Evolutionary conservation across 2,113 vertebrate genomes (phyloP), one percentile per base, ranked within the genome.

Genomic region (Hystrix brachyura): DNA sequence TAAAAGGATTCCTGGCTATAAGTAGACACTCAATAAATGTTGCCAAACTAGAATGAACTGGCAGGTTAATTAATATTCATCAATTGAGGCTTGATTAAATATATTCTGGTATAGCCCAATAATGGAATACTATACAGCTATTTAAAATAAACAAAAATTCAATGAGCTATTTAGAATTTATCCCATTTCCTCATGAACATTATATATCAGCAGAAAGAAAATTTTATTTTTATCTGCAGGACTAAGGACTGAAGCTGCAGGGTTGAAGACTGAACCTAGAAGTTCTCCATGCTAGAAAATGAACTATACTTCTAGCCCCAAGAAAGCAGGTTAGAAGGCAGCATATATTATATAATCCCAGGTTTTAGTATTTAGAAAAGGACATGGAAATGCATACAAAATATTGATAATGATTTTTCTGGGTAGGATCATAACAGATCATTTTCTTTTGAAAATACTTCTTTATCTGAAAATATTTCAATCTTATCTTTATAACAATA

Each of bases 81-180:
- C 25, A 79, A 65, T 34, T 62, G 29, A 79, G n/a, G 10, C 18
- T 92, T 90, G 13, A 64, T 76, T 60, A 60, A 86, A 81, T 55
- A 78, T 17, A 62, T 17, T 34, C 38, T 69, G 14, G 27, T 19
- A 29, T 57, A 65, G 18, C 7, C 27, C 67, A 76, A 69, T 17
- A 69, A 78, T 32, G 32, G 65, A 94, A 67, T 46, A 53, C 3
- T 48, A 57, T 53, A 18, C 15, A 76, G 27, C 13, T 88, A 76
- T 74, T 90, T 62, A 89, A 93, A 83, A 65, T 6, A 11, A 81
- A 11, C 38, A 81, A 90, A 92, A 60, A 76, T 53, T 79, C 90
- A 92, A 1, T 38, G 32, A 91, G 10, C 10, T 86, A 25, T 25
- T 84, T 67, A 57, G 51, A 55, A 67, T 53, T 38, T 65, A 38